Evolutionary conservation across 2,797 vertebrate species (phyloP), one percentile per base, ranked within the genome.

Genomic region (Anguilla anguilla): DNA sequence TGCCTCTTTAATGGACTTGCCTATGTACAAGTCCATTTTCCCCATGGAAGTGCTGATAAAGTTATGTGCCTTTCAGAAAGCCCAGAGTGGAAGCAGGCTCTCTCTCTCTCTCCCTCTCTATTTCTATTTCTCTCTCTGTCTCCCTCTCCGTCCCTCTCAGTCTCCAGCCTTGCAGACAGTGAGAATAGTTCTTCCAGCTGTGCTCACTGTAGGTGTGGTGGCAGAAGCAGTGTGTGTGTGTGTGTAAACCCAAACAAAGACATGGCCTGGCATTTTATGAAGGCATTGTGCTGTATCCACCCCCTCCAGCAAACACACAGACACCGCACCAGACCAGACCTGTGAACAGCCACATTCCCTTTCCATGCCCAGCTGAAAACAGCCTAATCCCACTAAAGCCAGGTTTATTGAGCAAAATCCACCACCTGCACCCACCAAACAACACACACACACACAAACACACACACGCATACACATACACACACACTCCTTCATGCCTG

Each of bases 351-450:
- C 51, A n/a, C 22, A 6, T 2, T 22, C 46, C 83, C 83, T 84
- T 84, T 31, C 53, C 25, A 28, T 11, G n/a, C 55, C 51, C 3
- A 51, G 83, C 22, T 84, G 83, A 31, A 49, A 85, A 64, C 59
- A 85, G 2, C 31, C 43, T 86, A 77, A 86, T 92, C 88, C 88
- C 84, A 81, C 88, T 88, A 87, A 69, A 85, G 84, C 84, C 84
- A 85, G 84, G 59, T 49, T 59, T 85, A 85, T 85, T 67, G 84
- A 67, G 61, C 15, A 25, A 77, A 82, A 59, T 81, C 53, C 86
- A 74, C n/a, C 13, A 22, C 67, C n/a, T 82, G 86, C 57, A 35
- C 61, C 74, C 49, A 19, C 59, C 59, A 13, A 59, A 13, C 19
- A 82, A 35, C 17, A 13, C 85, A 15, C 84, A 87, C 85, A 57